A percentile compares a stretch with the other conserved stretches of the same genome.
These are phyloP conservation scores for Rhinella marina DNA, from an alignment of 2,797 vertebrate genomes.

Conservation along the genomic window DNA sequence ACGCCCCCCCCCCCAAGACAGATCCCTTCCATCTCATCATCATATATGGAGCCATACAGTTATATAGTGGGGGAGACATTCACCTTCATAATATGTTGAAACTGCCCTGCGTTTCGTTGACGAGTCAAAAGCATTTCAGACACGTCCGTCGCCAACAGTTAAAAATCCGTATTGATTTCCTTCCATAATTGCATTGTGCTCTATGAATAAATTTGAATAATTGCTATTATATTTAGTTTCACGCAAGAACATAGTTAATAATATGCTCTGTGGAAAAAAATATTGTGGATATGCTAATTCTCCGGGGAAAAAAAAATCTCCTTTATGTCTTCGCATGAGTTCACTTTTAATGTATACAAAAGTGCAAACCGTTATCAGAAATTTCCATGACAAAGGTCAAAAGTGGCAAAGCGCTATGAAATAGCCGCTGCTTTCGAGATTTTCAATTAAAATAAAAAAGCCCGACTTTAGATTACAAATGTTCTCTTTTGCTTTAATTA, in stretches of 20 bases:
- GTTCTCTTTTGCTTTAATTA: constrained; percentile 6
- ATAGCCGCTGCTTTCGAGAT: constrained; percentile 1
- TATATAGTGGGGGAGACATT: background rate
- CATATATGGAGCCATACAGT: background rate
- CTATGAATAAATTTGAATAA: constrained; percentile 59
- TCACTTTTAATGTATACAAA: constrained; percentile 38
- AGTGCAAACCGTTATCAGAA: background rate
- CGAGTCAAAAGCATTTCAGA: background rate
- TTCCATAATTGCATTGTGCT: constrained; percentile 49
- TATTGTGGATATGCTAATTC: constrained; percentile 35
- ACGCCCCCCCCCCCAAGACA: background rate
- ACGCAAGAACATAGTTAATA: constrained; percentile 46
- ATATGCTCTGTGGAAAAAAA: constrained; percentile 22
- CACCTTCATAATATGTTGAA: background rate
- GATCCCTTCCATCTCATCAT: background rate
- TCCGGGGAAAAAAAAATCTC: background rate
- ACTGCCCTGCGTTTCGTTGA: background rate
- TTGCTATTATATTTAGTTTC: constrained; percentile 42
- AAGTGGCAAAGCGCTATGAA: background rate
- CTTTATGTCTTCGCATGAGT: constrained; percentile 18
- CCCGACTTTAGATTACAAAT: background rate
- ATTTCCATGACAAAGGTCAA: constrained; percentile 52
- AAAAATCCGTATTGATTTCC: constrained; percentile 39
- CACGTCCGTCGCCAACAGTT: constrained; percentile 1
- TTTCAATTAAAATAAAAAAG: background rate